Conservation (phyloP, 2,113 vertebrate genomes). For the Etheostoma spectabile region DNA sequence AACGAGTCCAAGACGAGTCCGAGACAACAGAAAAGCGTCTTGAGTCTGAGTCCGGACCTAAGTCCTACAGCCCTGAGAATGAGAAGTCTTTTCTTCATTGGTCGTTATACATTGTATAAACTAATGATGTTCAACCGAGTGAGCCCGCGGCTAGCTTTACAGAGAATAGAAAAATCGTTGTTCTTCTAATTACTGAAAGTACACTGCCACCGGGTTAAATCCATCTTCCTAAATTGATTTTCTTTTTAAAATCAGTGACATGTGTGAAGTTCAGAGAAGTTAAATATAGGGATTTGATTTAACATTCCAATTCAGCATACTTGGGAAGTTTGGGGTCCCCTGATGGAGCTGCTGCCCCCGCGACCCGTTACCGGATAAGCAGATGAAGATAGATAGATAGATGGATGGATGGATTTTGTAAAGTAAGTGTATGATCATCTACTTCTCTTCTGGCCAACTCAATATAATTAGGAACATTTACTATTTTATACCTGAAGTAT, state of each 20-base stretch:
- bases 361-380: too few species aligned
- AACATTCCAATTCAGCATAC: neutral
- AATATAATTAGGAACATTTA: neutral
- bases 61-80: neutral
- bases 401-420: neutral
- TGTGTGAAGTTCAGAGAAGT: neutral
- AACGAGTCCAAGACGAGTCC: too few species aligned
- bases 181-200: neutral
- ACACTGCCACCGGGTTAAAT: neutral
- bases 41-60: too few species aligned
- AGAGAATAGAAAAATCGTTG: neutral
- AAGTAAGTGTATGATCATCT: neutral
- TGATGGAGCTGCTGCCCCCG: too few species aligned
- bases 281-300: neutral
- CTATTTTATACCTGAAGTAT: too few species aligned
- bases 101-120: neutral
- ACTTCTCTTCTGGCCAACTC: neutral
- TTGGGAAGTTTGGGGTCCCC: too few species aligned
- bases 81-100: neutral
- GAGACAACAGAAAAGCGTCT: too few species aligned
- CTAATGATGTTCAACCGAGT: neutral
- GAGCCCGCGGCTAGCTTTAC: neutral
- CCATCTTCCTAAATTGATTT: neutral
- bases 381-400: too few species aligned
- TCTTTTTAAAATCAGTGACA: neutral